Conservation (phyloP, 2,113 vertebrate genomes). For the Steatornis caripensis region DNA sequence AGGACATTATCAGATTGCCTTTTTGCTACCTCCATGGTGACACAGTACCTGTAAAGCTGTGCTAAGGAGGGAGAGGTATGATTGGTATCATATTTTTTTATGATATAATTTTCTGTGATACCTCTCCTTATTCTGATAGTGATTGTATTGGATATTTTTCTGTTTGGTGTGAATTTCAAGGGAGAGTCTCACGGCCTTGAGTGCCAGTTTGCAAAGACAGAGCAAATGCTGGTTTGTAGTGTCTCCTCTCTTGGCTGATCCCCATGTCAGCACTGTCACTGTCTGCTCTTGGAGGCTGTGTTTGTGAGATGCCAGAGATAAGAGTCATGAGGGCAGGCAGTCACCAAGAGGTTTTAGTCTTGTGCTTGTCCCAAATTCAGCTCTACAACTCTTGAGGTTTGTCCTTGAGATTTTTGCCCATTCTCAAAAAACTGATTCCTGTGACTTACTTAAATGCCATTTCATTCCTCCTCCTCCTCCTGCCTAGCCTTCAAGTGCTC, state of each 20-base stretch:
- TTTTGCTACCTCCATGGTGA: not conserved
- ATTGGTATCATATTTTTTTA: no score
- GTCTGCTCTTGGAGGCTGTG: not conserved
- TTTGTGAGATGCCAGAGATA: not conserved
- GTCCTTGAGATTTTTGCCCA: not conserved
- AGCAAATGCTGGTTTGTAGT: not conserved
- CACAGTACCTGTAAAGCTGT: not conserved
- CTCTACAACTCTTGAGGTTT: not conserved
- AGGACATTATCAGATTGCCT: not conserved
- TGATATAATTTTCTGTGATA: not conserved
- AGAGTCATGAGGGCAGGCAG: not conserved
- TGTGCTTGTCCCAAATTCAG: not conserved
- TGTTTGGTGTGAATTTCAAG: not conserved
- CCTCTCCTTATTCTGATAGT: not conserved
- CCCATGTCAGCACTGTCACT: not conserved
- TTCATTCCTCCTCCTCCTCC: not conserved
- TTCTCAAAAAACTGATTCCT: not conserved
- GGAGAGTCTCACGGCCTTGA: not conserved
- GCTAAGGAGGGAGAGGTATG: not conserved
- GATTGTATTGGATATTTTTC: not conserved
- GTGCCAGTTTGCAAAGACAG: not conserved
- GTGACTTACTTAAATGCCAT: not conserved
- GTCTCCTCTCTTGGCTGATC: not conserved
- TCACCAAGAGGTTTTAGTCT: not conserved
- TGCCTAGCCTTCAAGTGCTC: not conserved